Base-by-base conservation (phyloP, 2,113 vertebrate genomes). In the Ceyx melanurus region DNA sequence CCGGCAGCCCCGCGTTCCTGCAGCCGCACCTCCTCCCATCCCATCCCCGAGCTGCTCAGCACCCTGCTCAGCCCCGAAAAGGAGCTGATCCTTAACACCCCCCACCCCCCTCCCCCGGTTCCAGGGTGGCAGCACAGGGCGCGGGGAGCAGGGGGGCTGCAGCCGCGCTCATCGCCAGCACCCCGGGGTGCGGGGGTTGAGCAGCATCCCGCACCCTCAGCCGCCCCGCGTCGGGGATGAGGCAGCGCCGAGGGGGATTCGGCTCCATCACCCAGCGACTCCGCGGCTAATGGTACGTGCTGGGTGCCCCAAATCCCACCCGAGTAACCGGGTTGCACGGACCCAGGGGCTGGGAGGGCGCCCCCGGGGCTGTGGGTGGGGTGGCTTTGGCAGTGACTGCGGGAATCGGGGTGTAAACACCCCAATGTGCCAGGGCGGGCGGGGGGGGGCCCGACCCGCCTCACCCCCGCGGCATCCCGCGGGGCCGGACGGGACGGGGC, bases 1-100 rank as follows among this genome's bases (percentile, higher is more conserved):
- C 26, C 20, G 1, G 19, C 29, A 5, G 15, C 29, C 26, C 23
- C 0, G 28, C 29, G 1, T 21, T 8, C 43, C 58, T 14, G 25
- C 37, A 23, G 11, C 51, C 70, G 48, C 23, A 13, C 20, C 20
- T 22, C 42, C 70, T 22, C 14, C 13, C 43, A 15, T 35, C 66
- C 51, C 48, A 25, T 33, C 50, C 26, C 5, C 5, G 51, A 29
- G 3, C 46, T 11, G 13, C 81, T 33, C 28, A 25, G 64, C 72
- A 26, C 61, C 56, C 72, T 14, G 18, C 37, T 13, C 5, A 50
- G 46, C 82, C 15, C 82, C 20, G 3, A 50, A 15, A 3, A 42
- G 66, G 20, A 18, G 20, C 82, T 46, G 71, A 86, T 43, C 51
- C 26, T 4, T 40, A 19, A 29, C n/a, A n/a, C n/a, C n/a, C n/a